phyloP scores from a whole-genome alignment of 2,888 invertebrate species.

The Lasioglossum marginatum region DNA sequence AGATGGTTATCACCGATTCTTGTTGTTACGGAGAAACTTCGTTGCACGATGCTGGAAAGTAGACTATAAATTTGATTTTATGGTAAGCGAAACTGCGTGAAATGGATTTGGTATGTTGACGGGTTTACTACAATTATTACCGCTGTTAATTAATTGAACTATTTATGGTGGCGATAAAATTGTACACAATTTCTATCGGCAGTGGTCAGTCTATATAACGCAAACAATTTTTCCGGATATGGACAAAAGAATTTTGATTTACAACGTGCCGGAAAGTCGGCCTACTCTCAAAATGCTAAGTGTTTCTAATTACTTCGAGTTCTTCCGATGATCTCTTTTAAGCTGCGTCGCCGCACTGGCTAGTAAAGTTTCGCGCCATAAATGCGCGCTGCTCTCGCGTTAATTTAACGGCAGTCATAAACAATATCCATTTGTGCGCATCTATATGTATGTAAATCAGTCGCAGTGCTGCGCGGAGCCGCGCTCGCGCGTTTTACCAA shows the following conservation, averaged over 20 bases:
- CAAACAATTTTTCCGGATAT: too few species aligned
- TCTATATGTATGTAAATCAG: slow-evolving; percentile 60
- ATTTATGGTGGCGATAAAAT: not conserved
- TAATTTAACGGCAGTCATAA: slow-evolving; percentile 47
- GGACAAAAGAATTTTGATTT: not conserved
- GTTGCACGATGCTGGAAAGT: not conserved
- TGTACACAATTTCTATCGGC: not conserved
- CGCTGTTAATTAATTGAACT: too few species aligned
- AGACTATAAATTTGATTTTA: not conserved
- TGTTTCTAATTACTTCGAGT: not conserved
- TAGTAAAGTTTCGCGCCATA: slow-evolving; percentile 13
- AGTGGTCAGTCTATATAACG: too few species aligned
- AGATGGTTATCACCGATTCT: not conserved
- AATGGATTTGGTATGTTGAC: too few species aligned
- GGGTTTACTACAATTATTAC: too few species aligned
- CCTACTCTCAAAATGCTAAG: not conserved
- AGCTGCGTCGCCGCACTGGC: not conserved
- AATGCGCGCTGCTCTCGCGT: slow-evolving; percentile 19
- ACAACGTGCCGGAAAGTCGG: fast-evolving
- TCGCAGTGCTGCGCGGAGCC: slow-evolving; percentile 13
- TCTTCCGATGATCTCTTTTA: not conserved
- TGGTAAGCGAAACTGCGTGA: not conserved
- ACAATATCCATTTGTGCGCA: slow-evolving; percentile 32
- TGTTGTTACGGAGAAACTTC: not conserved
- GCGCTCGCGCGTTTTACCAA: slow-evolving; percentile 29